phyloP scores from a whole-genome alignment of 2,888 invertebrate genomes.

The Lacanobia wlatinum region DNA sequence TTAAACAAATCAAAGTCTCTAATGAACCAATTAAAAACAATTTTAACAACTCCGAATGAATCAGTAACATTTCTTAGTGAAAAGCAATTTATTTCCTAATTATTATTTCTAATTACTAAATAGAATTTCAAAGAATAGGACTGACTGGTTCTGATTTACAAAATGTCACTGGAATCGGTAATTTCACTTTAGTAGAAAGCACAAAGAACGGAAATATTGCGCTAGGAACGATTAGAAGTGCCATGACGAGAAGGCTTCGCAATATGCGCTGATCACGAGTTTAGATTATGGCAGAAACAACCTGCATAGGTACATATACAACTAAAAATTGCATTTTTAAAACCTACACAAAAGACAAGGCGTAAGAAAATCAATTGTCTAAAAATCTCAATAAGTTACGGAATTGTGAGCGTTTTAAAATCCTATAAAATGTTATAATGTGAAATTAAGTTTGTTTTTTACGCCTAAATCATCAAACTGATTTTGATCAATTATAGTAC shows the following conservation, averaged over 20 bases:
- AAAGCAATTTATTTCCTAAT: slow-evolving; percentile 29
- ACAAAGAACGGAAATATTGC: neutral
- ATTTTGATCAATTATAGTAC: too few species aligned
- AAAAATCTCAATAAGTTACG: too few species aligned
- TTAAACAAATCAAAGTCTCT: neutral
- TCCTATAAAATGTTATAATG: too few species aligned
- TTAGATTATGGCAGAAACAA: neutral
- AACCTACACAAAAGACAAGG: too few species aligned
- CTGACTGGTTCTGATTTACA: slow-evolving; percentile 5
- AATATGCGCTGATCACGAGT: neutral
- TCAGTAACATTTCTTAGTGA: neutral
- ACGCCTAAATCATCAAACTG: too few species aligned
- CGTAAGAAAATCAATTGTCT: too few species aligned
- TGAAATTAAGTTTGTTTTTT: too few species aligned
- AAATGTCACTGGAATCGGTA: neutral
- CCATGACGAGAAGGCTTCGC: neutral
- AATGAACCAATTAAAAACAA: neutral
- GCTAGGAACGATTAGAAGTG: neutral
- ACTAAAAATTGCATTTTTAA: too few species aligned
- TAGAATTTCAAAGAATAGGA: neutral
- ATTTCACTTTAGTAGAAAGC: neutral
- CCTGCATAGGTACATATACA: too few species aligned
- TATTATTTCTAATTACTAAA: slow-evolving; percentile 23
- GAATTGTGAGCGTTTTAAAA: too few species aligned
- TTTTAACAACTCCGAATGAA: neutral